phyloP scores from a whole-genome alignment of 2,113 vertebrate species.

The Leptobrachium leishanense region DNA sequence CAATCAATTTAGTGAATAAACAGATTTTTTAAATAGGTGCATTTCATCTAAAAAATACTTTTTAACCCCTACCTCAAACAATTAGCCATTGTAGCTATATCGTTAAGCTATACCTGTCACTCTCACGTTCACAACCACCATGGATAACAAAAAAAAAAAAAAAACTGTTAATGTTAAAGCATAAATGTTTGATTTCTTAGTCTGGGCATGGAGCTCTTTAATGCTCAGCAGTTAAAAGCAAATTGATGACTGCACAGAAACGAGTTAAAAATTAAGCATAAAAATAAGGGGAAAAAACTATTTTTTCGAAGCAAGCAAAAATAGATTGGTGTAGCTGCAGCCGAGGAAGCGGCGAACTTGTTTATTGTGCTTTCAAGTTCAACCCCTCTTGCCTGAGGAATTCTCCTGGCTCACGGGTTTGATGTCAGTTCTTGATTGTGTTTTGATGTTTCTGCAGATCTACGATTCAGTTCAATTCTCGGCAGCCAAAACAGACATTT shows the following conservation, averaged over 20 bases:
- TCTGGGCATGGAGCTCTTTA: slow-evolving; percentile 8
- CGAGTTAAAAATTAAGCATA: slow-evolving; percentile 42
- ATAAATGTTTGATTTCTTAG: neutral
- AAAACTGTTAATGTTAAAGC: neutral
- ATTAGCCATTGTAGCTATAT: too few species aligned
- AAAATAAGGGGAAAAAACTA: slow-evolving; percentile 20
- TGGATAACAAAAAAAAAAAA: too few species aligned
- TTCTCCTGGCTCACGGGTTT: slow-evolving; percentile 75
- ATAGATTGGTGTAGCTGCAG: slow-evolving; percentile 44
- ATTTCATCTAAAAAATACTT: too few species aligned
- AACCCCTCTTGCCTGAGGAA: slow-evolving; percentile 56
- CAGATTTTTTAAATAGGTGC: too few species aligned
- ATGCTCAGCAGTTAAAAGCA: neutral
- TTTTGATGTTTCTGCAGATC: slow-evolving; percentile 90
- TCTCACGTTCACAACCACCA: too few species aligned
- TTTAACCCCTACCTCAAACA: too few species aligned
- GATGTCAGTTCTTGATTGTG: slow-evolving; percentile 87
- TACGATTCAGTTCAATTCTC: slow-evolving; percentile 81
- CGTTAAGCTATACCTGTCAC: too few species aligned
- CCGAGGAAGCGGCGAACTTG: slow-evolving; percentile 33
- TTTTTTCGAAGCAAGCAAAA: slow-evolving; percentile 49
- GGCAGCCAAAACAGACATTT: slow-evolving; percentile 89
- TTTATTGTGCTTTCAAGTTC: slow-evolving; percentile 53
- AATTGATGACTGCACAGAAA: slow-evolving; percentile 36
- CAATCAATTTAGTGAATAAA: too few species aligned